phyloP scores from a whole-genome alignment of 2,113 vertebrate genomes.

The Bubo blakistoni region DNA sequence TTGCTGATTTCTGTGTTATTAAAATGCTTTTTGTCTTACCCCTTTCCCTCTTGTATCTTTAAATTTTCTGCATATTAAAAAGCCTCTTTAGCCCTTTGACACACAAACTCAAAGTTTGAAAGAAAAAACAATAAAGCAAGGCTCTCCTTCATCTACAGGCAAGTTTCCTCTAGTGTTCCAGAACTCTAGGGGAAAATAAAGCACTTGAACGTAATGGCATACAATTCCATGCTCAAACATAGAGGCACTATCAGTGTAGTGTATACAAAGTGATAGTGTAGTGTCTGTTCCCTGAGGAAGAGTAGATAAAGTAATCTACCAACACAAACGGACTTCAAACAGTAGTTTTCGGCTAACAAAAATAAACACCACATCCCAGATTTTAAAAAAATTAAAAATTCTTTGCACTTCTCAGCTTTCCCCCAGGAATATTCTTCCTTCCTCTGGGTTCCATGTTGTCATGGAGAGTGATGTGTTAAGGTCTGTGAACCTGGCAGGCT shows the following conservation, averaged over 20 bases:
- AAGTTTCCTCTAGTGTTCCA: not conserved
- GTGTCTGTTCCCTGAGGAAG: constrained; percentile 57
- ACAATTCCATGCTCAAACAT: not conserved
- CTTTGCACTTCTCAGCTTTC: constrained; percentile 54
- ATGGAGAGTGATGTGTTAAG: not conserved
- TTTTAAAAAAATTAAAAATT: not conserved
- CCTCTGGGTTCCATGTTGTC: constrained; percentile 43
- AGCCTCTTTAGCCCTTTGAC: not conserved
- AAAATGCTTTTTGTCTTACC: not conserved
- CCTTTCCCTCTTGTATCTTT: not conserved
- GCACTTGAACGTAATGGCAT: not conserved
- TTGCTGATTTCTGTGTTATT: not conserved
- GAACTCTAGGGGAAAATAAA: constrained; percentile 16
- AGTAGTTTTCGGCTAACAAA: constrained; percentile 57
- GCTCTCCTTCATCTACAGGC: not conserved
- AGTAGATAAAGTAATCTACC: constrained; percentile 64
- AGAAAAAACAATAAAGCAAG: not conserved
- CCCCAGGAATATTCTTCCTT: constrained; percentile 62
- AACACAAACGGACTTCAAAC: constrained; percentile 56
- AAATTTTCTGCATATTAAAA: not conserved
- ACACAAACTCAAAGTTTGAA: not conserved
- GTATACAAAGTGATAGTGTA: constrained; percentile 57
- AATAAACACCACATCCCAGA: constrained; percentile 44
- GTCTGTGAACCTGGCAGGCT: constrained; percentile 13
- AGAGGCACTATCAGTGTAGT: constrained; percentile 30